Conservation (phyloP, 2,797 vertebrate genomes). For the Antrozous pallidus region DNA sequence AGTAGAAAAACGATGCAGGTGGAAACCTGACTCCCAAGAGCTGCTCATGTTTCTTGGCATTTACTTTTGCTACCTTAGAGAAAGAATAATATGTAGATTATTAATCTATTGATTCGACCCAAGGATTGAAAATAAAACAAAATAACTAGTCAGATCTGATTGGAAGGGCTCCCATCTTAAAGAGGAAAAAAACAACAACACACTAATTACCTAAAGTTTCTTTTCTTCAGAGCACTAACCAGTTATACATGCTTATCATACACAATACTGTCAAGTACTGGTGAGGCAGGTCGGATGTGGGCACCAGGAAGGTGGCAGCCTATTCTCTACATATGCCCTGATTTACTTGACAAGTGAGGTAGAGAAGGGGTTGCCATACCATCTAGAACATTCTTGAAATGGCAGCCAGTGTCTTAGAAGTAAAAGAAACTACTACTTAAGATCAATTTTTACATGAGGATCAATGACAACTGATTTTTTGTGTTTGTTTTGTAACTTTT, state of each 20-base stretch:
- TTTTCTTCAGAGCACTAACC: neutral
- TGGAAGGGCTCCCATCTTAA: neutral
- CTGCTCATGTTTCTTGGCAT: neutral
- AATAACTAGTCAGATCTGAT: neutral
- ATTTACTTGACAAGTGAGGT: neutral
- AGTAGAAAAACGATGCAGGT: neutral
- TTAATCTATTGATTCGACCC: neutral
- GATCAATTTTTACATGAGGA: neutral
- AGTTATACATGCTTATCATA: neutral
- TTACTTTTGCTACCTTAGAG: neutral
- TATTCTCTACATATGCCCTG: neutral
- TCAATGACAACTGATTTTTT: neutral
- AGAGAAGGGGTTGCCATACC: neutral
- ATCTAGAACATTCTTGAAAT: neutral
- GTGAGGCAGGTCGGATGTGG: neutral
- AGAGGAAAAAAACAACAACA: fast-evolving
- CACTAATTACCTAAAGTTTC: neutral
- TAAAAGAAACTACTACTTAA: neutral
- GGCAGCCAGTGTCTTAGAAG: neutral
- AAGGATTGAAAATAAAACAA: neutral
- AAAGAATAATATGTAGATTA: neutral
- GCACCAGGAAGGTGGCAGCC: neutral
- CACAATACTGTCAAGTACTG: neutral
- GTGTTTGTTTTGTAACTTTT: constrained; percentile 5
- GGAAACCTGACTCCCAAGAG: neutral